phyloP scores from a whole-genome alignment of 2,888 invertebrate genomes.

The Drosophila pseudotakahashii region DNA sequence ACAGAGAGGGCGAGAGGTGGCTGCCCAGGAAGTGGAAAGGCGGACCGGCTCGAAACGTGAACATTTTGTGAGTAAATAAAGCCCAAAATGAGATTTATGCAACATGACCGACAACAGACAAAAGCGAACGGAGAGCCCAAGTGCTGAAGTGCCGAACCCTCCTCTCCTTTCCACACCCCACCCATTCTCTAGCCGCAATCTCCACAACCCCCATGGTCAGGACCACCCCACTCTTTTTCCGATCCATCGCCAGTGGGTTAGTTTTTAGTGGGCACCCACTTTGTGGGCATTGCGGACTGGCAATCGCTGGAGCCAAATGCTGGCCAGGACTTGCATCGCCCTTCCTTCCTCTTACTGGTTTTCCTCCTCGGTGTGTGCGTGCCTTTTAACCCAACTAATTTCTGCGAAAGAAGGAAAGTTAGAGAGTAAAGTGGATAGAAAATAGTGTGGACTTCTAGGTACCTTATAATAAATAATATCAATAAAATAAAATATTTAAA shows the following conservation, averaged over 20 bases:
- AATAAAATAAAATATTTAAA: too few relatives aligned
- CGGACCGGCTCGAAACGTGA: conserved; percentile 48
- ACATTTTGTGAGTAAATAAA: conserved; percentile 81
- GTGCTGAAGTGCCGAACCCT: conserved; percentile 71
- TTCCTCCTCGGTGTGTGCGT: conserved; percentile 44
- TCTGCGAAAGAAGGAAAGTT: conserved; percentile 25
- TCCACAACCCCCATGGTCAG: background rate
- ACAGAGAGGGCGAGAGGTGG: conserved; percentile 4
- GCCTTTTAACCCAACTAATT: conserved; percentile 77
- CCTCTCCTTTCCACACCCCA: background rate
- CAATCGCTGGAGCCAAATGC: conserved; percentile 47
- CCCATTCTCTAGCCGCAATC: conserved; percentile 47
- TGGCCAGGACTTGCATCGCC: conserved; percentile 26
- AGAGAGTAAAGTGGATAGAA: background rate
- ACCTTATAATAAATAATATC: conserved; percentile 5
- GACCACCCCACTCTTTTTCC: conserved; percentile 1
- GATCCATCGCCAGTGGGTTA: conserved; percentile 62
- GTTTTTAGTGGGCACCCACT: conserved; percentile 78
- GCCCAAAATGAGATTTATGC: conserved; percentile 82
- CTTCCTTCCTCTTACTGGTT: conserved; percentile 3
- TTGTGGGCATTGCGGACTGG: conserved; percentile 67
- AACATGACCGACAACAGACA: conserved; percentile 75
- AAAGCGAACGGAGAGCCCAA: conserved; percentile 59
- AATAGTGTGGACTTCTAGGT: background rate
- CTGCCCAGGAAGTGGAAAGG: conserved; percentile 9